Base-by-base conservation (phyloP, 2,797 vertebrate species). In the Pseudopleuronectes americanus region DNA sequence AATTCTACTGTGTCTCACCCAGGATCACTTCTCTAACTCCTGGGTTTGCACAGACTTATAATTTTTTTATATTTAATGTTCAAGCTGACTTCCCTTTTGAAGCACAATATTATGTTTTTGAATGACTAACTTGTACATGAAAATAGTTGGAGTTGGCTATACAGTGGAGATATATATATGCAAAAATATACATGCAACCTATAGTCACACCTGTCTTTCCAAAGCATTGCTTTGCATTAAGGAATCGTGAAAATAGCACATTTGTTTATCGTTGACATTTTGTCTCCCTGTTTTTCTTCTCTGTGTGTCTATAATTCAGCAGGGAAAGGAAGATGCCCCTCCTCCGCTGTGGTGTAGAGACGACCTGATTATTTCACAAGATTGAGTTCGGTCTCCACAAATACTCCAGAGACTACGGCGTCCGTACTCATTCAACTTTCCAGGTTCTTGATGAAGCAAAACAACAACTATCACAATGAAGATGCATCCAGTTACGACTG, bases 331-430 rank as follows among this genome's bases (percentile, higher is more conserved):
- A 95, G 92, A 93, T 97, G 68, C 94, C 96, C 6, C 74, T 96
- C 77, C 87, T 92, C 26, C 77, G 73, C 22, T 92, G 87, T 26
- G 92, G 76, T 41, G 81, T 96, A 81, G 97, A 99, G 90, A 96
- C 94, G 87, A 93, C 95, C 9, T 98, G 97, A 96, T 79, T 98
- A 61, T 96, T 96, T 85, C 96, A 98, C 0, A 96, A 99, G 84
- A 95, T 99, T 0, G 93, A 97, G 79, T 92, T 99, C 19, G 68
- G 90, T 43, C 77, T 62, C n/a, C 76, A 93, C 1, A 23, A 78
- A 61, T 89, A 92, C 71, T 96, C 97, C 52, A 88, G 83, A 55
- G 87, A 89, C 23, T 98, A 93, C 0, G 97, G 96, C 0, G 1
- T 89, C 38, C 93, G 83, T 54, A 96, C 96, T 36, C 0, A 0